Evolutionary conservation across 2,797 vertebrate species (phyloP).

Genomic region (Fundulus diaphanus): DNA sequence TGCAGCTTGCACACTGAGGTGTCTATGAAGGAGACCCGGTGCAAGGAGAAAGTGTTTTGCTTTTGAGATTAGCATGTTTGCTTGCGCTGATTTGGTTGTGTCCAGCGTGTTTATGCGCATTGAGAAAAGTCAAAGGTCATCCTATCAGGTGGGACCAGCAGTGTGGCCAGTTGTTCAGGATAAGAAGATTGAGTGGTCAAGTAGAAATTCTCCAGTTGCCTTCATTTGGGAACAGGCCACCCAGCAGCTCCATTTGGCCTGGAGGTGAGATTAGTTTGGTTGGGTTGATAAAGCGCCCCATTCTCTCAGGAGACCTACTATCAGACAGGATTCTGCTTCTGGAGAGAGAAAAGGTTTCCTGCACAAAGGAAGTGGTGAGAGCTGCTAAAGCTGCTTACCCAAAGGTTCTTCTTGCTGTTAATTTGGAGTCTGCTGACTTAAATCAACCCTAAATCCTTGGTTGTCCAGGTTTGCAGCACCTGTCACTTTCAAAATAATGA

Average conservation of each 20-base stretch:
- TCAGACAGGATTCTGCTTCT: slow-evolving; percentile 50
- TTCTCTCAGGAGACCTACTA: slow-evolving; percentile 51
- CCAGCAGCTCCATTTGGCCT: slow-evolving; percentile 44
- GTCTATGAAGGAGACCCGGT: slow-evolving; percentile 17
- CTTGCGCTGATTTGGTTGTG: slow-evolving; percentile 17
- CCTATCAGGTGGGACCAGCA: slow-evolving; percentile 67
- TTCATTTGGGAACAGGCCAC: slow-evolving; percentile 82
- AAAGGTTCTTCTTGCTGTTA: slow-evolving; percentile 20
- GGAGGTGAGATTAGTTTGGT: slow-evolving; percentile 67
- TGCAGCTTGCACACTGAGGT: slow-evolving; percentile 18
- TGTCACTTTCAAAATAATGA: slow-evolving; percentile 8
- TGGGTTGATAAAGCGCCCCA: slow-evolving; percentile 61
- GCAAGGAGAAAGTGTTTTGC: slow-evolving; percentile 48
- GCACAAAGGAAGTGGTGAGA: slow-evolving; percentile 52
- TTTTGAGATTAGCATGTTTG: slow-evolving; percentile 54
- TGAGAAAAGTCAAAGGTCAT: slow-evolving; percentile 53
- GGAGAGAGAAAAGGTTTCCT: slow-evolving; percentile 25
- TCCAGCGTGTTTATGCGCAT: slow-evolving; percentile 15
- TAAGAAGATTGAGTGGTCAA: slow-evolving; percentile 73
- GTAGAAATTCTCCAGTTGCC: slow-evolving; percentile 81
- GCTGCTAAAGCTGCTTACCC: slow-evolving; percentile 29
- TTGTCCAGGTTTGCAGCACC: slow-evolving; percentile 24
- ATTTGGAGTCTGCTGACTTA: slow-evolving; percentile 8
- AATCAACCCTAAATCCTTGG: slow-evolving; percentile 9
- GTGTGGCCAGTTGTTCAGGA: slow-evolving; percentile 47